Evolutionary conservation across 92 coral and sea anemone genomes (phyloP).

Genomic region (Zoanthus solanderi): DNA sequence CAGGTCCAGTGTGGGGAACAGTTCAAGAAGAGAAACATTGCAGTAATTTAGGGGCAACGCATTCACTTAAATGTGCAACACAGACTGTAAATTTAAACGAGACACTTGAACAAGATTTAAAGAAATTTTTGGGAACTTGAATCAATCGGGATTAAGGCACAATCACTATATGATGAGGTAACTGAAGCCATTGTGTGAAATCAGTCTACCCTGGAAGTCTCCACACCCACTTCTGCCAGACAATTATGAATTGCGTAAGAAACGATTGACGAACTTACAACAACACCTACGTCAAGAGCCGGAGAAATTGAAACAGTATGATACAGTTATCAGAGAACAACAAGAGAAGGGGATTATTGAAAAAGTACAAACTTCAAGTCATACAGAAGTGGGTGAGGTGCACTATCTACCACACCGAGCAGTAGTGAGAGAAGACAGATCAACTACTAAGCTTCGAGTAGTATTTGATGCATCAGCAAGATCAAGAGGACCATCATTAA

Average conservation of each 20-base stretch:
- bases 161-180: not conserved
- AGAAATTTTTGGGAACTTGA: not conserved
- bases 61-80: not conserved
- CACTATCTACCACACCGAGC: constrained; percentile 80
- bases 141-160: not conserved
- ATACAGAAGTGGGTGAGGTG: constrained; percentile 49
- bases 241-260: constrained; percentile 47
- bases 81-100: not conserved
- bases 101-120: constrained; percentile 1
- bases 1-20: not conserved
- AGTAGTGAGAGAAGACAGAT: constrained; percentile 69
- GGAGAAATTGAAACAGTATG: constrained; percentile 58
- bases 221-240: constrained; percentile 59
- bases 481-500: constrained; percentile 67
- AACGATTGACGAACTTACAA: constrained; percentile 36
- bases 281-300: constrained; percentile 51
- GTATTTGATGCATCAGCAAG: constrained; percentile 79
- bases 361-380: constrained; percentile 35
- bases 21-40: not conserved
- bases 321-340: constrained; percentile 66
- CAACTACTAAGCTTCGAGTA: constrained; percentile 71
- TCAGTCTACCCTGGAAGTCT: constrained; percentile 58
- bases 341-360: constrained; percentile 64
- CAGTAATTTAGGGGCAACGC: not conserved
- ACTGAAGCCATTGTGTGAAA: constrained; percentile 30